Evolutionary conservation across 2,113 vertebrate genomes (phyloP).

Genomic region (Neotragus pygmaeus): DNA sequence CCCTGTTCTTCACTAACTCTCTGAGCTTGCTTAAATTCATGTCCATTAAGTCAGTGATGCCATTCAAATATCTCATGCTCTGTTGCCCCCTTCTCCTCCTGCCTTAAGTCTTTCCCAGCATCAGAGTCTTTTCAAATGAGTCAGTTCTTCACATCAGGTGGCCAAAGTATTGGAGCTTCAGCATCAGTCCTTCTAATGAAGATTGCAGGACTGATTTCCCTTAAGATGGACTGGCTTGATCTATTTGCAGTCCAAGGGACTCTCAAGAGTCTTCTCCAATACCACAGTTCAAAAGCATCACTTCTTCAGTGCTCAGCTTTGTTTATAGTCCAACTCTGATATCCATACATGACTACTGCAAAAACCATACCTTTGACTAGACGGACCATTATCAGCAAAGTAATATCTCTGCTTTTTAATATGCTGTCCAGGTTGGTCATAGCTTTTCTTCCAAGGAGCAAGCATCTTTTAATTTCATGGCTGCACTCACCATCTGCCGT

Average conservation of each 20-base stretch:
- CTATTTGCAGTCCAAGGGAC: neutral
- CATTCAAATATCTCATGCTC: neutral
- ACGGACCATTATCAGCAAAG: accelerated
- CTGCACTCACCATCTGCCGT: neutral
- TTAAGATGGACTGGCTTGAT: neutral
- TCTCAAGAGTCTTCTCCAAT: neutral
- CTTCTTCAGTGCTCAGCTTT: neutral
- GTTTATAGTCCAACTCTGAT: neutral
- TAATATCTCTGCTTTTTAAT: neutral
- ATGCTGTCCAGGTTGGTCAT: neutral
- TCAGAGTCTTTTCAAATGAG: neutral
- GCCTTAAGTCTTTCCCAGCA: neutral
- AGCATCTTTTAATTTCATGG: neutral
- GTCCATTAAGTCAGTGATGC: neutral
- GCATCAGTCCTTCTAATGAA: neutral
- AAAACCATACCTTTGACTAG: neutral
- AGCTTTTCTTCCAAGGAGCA: neutral
- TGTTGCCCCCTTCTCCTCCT: neutral
- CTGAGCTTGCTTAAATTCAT: neutral
- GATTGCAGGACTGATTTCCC: neutral
- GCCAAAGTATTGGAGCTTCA: neutral
- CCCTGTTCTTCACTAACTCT: neutral
- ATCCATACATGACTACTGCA: neutral
- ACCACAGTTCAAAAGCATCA: neutral
- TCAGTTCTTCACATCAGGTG: neutral